Evolutionary conservation across 2,797 vertebrate species (phyloP).

Genomic region (Gymnopithys bicolor): DNA sequence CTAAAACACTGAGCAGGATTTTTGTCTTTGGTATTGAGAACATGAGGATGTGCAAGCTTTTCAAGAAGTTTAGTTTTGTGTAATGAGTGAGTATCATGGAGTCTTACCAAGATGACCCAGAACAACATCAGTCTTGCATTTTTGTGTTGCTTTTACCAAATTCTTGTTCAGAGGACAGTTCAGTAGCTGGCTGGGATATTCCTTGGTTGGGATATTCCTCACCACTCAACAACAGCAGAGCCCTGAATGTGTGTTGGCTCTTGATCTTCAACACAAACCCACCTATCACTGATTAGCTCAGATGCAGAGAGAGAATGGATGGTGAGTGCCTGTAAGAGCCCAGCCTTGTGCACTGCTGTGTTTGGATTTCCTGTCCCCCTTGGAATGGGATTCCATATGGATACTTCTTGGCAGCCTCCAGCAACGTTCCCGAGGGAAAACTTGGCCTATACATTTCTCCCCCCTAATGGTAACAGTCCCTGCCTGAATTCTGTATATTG

Average conservation of each 20-base stretch:
- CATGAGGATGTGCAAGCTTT: neutral
- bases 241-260: neutral
- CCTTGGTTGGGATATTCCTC: neutral
- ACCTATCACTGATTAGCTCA: neutral
- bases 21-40: neutral
- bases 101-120: neutral
- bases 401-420: conserved; percentile 55
- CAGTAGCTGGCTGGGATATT: neutral
- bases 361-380: conserved; percentile 34
- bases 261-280: neutral
- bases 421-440: conserved; percentile 57
- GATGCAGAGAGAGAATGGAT: neutral
- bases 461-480: conserved; percentile 56
- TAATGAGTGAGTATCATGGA: neutral
- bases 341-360: neutral
- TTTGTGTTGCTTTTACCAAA: neutral
- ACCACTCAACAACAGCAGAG: neutral
- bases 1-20: neutral
- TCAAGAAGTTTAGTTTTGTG: neutral
- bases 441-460: conserved; percentile 22
- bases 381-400: conserved; percentile 35
- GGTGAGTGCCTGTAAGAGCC: neutral
- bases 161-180: neutral
- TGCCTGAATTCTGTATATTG: conserved; percentile 61
- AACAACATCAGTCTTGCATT: neutral